Percentiles rank a stretch among this genome's conserved stretches.
These are phyloP conservation scores for Heterotis niloticus DNA, from an alignment of 2,113 vertebrate species.

Conservation along the genomic window DNA sequence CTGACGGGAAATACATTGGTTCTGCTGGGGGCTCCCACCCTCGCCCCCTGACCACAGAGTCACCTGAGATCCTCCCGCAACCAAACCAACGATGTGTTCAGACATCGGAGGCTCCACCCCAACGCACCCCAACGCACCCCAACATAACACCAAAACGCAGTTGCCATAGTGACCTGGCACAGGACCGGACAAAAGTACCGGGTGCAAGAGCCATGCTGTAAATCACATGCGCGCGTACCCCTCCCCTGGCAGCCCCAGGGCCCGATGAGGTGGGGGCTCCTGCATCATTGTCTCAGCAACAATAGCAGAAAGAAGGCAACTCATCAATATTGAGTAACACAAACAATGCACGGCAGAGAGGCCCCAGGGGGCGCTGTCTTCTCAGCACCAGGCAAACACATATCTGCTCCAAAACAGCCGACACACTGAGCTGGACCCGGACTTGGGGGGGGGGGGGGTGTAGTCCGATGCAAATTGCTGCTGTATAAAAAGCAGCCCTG, in stretches of 20 bases:
- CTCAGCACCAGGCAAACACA: no score
- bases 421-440: no score
- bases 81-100: not conserved
- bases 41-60: not conserved
- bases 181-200: no score
- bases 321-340: no score
- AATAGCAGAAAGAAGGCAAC: no score
- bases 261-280: not conserved
- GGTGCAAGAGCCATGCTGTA: not conserved
- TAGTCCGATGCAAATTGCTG: no score
- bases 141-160: not conserved
- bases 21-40: not conserved
- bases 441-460: no score
- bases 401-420: no score
- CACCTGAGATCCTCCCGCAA: not conserved
- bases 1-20: not conserved
- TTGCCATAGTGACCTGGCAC: not conserved
- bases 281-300: not conserved
- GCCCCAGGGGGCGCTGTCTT: no score
- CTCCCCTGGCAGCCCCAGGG: no score
- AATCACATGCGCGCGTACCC: not conserved
- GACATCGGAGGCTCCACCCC: not conserved
- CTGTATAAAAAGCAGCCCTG: no score
- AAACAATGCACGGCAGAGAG: no score
- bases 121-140: not conserved